Evolutionary conservation across 2,797 vertebrate genomes (phyloP), one percentile per base, ranked within the genome.

Genomic region (Poeciliopsis paucimaculata): DNA sequence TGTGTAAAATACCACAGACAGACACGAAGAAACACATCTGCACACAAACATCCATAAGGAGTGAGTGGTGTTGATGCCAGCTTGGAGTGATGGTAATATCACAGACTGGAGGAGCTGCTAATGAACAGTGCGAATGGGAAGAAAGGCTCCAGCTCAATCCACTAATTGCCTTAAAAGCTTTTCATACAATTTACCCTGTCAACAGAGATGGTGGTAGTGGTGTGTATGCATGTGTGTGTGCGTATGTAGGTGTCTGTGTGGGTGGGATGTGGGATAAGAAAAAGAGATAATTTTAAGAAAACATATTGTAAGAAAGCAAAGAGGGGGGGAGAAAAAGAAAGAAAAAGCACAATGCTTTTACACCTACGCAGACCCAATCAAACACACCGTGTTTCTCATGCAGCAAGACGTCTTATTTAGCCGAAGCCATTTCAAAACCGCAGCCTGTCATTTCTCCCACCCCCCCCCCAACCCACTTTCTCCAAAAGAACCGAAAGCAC

Each of bases 81-180:
- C 91, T 90, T 90, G 88, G 92, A 95, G 92, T 95, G 93, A 95
- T 92, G 93, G 93, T 93, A 93, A 94, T 95, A 95, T 95, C 93
- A 93, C 90, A 94, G 92, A 94, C 94, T 95, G 89, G 92, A 94
- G 92, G 92, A 95, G 93, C 94, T 92, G 92, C 93, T 95, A 96
- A 96, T 95, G 95, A 96, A 95, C 91, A 94, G 87, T 86, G 90
- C 90, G 93, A 93, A 95, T 94, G 93, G 92, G 93, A 95, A 95
- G 94, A 95, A 95, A 95, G 91, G 92, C 93, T 93, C 88, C 86
- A 90, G 93, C 94, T 95, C 94, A 95, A 94, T 95, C 91, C 95
- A 92, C 94, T 95, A 95, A 96, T 95, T 96, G 95, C 94, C 93
- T 95, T 95, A 95, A 95, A 95, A 95, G 95, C 95, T 94, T 94